Evolutionary conservation across 2,113 vertebrate species (phyloP).

Genomic region (Morone saxatilis): DNA sequence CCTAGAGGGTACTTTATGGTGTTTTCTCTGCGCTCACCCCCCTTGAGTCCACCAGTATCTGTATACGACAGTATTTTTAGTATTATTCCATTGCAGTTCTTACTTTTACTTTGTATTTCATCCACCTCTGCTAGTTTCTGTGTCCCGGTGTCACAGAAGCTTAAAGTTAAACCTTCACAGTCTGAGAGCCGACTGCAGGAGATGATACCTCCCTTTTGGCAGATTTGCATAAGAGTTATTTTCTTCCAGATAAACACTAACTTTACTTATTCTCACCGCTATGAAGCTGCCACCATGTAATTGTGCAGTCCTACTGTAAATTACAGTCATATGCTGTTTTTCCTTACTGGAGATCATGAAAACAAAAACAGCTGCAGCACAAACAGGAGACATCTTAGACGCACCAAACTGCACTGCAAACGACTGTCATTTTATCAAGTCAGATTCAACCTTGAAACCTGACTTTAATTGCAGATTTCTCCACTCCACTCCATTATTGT

Average conservation of each 20-base stretch:
- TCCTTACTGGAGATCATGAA: background rate
- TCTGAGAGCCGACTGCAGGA: background rate
- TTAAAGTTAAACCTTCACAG: background rate
- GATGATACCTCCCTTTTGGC: constrained; percentile 7
- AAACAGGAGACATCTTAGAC: background rate
- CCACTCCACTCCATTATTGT: background rate
- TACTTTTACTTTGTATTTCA: too few species aligned
- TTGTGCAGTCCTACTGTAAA: constrained; percentile 25
- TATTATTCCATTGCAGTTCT: too few species aligned
- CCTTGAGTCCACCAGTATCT: too few species aligned
- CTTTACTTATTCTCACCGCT: constrained; percentile 4
- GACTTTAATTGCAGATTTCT: background rate
- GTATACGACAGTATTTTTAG: too few species aligned
- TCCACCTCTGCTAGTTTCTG: background rate
- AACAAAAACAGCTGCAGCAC: constrained; percentile 24
- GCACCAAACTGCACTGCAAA: too few species aligned
- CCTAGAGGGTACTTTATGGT: too few species aligned
- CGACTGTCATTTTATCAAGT: background rate
- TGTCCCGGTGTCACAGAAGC: background rate
- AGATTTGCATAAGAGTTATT: constrained; percentile 34
- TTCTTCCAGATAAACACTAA: constrained; percentile 25
- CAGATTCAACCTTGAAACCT: background rate
- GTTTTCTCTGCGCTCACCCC: too few species aligned
- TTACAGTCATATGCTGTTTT: constrained; percentile 32
- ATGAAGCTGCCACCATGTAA: constrained; percentile 1